Base-by-base conservation (phyloP, 2,888 invertebrate species). In the Parnassius orleans region DNA sequence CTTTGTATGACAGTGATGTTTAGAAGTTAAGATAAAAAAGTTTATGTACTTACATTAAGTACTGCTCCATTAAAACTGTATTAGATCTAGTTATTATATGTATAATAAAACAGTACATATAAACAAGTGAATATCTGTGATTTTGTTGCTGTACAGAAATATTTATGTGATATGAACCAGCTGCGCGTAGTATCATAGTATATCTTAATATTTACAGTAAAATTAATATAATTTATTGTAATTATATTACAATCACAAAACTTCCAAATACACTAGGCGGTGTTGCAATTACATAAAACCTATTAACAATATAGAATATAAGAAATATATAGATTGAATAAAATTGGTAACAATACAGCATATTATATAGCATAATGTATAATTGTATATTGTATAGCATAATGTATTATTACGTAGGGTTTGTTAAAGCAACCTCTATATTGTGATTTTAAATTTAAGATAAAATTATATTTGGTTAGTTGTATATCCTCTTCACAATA, bases 1-100 rank as follows among this genome's bases (percentile, higher is more conserved):
- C 24, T 52, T 43, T 43, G 51, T 57, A 58, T 7, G n/a, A 58
- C 43, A 52, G 51, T 58, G 44, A 58, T 58, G 43, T 24, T 58
- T n/a, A 12, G 15, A 42, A 15, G 43, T 50, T 14, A 50, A 56
- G 46, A 10, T 24, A 2, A n/a, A 19, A 19, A 19, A 19, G 51
- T 43, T 33, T 33, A 33, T 51, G 19, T 57, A 51, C 57, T 55
- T 55, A 46, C 24, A 24, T 43, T 19, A 55, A 54, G 43, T 43
- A 10, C 43, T 54, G 44, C 43, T 9, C 9, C 12, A 48, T 48
- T 9, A 7, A n/a, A 46, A 12, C 12, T 46, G n/a, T n/a, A 46
- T 46, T 11, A 46, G 33, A 33, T 33, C 33, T 33, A 33, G 33
- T 33, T 33, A 33, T 33, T 33, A 33, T 33, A 33, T 19, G 19